A percentile compares a stretch with the other conserved stretches of the same genome.
These are phyloP conservation scores for Riptortus pedestris DNA, from an alignment of 1,140 invertebrate genomes.

Conservation along the genomic window DNA sequence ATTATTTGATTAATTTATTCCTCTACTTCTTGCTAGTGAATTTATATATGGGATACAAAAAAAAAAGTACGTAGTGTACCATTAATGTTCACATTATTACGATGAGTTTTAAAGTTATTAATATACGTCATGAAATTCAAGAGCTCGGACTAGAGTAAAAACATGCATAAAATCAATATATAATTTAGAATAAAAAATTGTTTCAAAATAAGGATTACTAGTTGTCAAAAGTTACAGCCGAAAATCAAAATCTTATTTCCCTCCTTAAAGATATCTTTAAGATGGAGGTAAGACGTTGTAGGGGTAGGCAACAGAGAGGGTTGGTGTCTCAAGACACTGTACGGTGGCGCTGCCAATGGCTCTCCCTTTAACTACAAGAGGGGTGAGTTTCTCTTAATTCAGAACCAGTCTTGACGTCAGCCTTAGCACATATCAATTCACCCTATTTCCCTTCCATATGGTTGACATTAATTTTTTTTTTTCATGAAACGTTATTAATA, in stretches of 20 bases:
- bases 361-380: neutral
- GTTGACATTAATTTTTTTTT: neutral
- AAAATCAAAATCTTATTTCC: neutral
- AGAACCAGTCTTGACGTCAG: too few species aligned
- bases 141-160: too few species aligned
- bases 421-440: neutral
- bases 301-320: neutral
- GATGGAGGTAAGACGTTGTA: neutral
- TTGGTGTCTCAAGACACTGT: neutral
- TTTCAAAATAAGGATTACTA: neutral
- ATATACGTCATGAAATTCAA: too few species aligned
- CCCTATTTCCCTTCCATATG: neutral
- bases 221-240: neutral
- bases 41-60: too few species aligned
- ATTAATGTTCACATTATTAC: too few species aligned
- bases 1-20: too few species aligned
- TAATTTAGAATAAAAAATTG: neutral
- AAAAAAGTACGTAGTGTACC: too few species aligned
- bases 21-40: too few species aligned
- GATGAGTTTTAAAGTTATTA: too few species aligned
- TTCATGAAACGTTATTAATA: neutral
- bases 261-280: neutral
- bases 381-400: too few species aligned
- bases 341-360: constrained; percentile 14
- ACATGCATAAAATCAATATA: neutral